These are phyloP conservation scores for Melinaea menophilus DNA, from an alignment of 2,888 invertebrate species.

Conservation along the genomic window DNA sequence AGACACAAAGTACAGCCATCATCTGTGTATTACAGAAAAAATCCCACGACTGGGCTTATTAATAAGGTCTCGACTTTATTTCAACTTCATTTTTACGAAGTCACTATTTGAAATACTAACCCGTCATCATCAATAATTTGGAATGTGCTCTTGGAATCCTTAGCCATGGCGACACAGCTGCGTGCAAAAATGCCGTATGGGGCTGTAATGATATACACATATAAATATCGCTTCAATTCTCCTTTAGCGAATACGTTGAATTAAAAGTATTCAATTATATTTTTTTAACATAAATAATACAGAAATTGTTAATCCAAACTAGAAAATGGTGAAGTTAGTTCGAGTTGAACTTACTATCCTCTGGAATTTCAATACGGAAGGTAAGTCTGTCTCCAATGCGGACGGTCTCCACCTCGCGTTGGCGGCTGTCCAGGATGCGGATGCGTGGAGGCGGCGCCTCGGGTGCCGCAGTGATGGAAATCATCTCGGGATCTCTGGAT, in stretches of 20 bases:
- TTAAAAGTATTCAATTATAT: too few species aligned
- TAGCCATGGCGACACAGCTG: slow-evolving; percentile 97
- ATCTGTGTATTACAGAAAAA: too few species aligned
- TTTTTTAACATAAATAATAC: too few species aligned
- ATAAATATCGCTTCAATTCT: slow-evolving; percentile 4
- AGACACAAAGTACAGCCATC: too few species aligned
- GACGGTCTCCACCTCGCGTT: slow-evolving; percentile 94
- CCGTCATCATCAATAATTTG: slow-evolving; percentile 97
- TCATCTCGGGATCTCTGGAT: slow-evolving; percentile 94
- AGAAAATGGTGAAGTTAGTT: not conserved
- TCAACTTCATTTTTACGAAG: not conserved
- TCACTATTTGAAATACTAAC: slow-evolving; percentile 58
- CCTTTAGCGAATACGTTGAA: slow-evolving; percentile 10
- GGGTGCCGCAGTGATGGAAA: slow-evolving; percentile 95
- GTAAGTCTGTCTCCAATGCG: slow-evolving; percentile 96
- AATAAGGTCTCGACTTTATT: not conserved
- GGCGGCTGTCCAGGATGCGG: slow-evolving; percentile 90
- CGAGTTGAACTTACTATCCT: slow-evolving; percentile 86
- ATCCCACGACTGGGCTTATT: too few species aligned
- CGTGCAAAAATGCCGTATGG: slow-evolving; percentile 97
- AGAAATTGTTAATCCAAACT: not conserved
- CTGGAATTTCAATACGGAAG: slow-evolving; percentile 97
- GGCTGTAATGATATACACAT: slow-evolving; percentile 78
- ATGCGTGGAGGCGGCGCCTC: slow-evolving; percentile 97
- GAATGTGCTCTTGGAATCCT: slow-evolving; percentile 96